Percentiles rank a stretch among this genome's conserved stretches.
phyloP scores from a whole-genome alignment of 92 coral and sea anemone species.

The Parazoanthus darwini region DNA sequence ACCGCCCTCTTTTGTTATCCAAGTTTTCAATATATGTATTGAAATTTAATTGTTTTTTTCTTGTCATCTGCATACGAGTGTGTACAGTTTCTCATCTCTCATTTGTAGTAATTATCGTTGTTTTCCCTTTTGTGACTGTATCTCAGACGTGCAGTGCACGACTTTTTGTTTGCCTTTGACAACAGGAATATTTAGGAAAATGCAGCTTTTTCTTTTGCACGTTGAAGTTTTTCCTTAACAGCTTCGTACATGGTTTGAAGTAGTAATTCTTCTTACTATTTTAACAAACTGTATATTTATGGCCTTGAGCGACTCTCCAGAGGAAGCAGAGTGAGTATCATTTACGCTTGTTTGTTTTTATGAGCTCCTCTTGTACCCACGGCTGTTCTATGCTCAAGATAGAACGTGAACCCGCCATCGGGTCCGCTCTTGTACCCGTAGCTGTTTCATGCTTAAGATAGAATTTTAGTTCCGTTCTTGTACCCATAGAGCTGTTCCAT shows the following conservation, averaged over 20 bases:
- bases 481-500: no score
- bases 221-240: conserved; percentile 66
- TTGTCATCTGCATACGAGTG: neutral
- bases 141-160: neutral
- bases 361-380: neutral
- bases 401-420: neutral
- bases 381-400: neutral
- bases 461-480: no score
- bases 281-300: conserved; percentile 99
- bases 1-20: neutral
- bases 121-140: neutral
- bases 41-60: no score
- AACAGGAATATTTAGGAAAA: neutral
- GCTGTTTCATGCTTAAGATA: no score
- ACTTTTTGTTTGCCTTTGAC: neutral
- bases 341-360: neutral
- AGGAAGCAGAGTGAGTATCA: conserved; percentile 92
- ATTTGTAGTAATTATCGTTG: neutral
- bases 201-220: neutral
- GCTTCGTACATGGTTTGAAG: conserved; percentile 82
- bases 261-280: conserved; percentile 95
- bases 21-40: neutral
- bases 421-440: no score
- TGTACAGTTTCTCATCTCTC: neutral
- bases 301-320: conserved; percentile 95